Evolutionary conservation across 2,797 vertebrate species (phyloP).

Genomic region (Dermochelys coriacea): DNA sequence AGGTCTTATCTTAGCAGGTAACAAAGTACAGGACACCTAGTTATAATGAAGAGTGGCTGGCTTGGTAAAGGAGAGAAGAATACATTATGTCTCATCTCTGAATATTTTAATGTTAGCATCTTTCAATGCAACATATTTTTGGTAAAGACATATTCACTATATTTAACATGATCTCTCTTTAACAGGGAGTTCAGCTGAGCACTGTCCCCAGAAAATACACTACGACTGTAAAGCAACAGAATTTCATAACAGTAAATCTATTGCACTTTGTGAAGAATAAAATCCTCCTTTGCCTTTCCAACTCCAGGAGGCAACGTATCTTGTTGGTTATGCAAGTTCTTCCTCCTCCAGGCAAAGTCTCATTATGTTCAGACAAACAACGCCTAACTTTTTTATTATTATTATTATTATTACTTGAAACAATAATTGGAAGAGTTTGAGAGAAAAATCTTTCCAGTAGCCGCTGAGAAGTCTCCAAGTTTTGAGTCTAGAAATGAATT

Average conservation of each 20-base stretch:
- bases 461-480: conserved; percentile 82
- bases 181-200: conserved; percentile 83
- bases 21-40: conserved; percentile 79
- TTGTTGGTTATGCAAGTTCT: conserved; percentile 74
- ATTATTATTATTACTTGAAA: conserved; percentile 78
- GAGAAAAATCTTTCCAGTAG: conserved; percentile 88
- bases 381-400: conserved; percentile 77
- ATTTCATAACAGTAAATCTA: conserved; percentile 84
- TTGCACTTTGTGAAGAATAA: conserved; percentile 89
- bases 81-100: conserved; percentile 80
- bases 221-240: conserved; percentile 84
- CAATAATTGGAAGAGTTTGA: conserved; percentile 85
- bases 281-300: conserved; percentile 79
- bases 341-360: conserved; percentile 77
- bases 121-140: conserved; percentile 85
- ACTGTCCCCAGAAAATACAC: conserved; percentile 82
- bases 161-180: conserved; percentile 80
- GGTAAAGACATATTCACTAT: conserved; percentile 87
- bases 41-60: conserved; percentile 76
- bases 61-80: conserved; percentile 79
- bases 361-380: conserved; percentile 81
- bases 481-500: conserved; percentile 85
- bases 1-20: conserved; percentile 80
- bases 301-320: conserved; percentile 78
- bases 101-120: conserved; percentile 81